These are phyloP conservation scores for Globodera ellingtonae DNA, from an alignment of 1,140 invertebrate species.

Conservation along the genomic window DNA sequence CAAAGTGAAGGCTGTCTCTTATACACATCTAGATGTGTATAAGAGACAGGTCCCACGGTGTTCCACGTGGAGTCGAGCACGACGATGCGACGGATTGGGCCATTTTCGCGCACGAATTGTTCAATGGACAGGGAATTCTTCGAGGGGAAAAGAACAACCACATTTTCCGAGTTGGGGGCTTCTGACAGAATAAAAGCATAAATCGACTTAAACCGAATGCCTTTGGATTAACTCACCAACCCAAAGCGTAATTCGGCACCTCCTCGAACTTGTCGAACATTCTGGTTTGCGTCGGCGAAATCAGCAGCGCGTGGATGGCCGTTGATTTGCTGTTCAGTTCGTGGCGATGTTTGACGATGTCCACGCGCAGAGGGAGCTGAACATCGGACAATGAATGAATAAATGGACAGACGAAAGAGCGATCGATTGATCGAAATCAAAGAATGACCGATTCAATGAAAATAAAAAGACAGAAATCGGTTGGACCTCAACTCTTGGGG, in stretches of 20 bases:
- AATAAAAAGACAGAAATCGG: slow-evolving; percentile 3
- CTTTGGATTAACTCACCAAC: not conserved
- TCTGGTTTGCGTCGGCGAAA: slow-evolving; percentile 80
- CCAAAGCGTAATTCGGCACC: slow-evolving; percentile 49
- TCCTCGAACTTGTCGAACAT: slow-evolving; percentile 83
- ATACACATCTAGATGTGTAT: no score
- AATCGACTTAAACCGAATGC: not conserved
- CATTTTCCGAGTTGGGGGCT: slow-evolving; percentile 3
- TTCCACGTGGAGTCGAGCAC: slow-evolving; percentile 61
- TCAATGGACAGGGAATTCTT: slow-evolving; percentile 40
- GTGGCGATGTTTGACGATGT: slow-evolving; percentile 88
- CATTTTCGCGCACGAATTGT: slow-evolving; percentile 48
- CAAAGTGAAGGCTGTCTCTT: not conserved
- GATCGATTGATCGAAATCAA: slow-evolving; percentile 19
- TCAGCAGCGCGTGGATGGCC: slow-evolving; percentile 83
- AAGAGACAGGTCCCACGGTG: slow-evolving; percentile 47
- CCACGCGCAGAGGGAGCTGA: slow-evolving; percentile 84
- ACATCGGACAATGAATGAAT: slow-evolving; percentile 6
- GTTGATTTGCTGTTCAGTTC: slow-evolving; percentile 96
- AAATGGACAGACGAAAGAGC: slow-evolving; percentile 15
- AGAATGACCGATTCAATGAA: not conserved
- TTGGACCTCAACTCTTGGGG: slow-evolving; percentile 51
- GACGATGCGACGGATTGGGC: slow-evolving; percentile 49
- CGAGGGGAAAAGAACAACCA: slow-evolving; percentile 21
- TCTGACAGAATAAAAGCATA: not conserved